Base-by-base conservation (phyloP, 2,888 invertebrate species). In the Lottia gigantea region DNA sequence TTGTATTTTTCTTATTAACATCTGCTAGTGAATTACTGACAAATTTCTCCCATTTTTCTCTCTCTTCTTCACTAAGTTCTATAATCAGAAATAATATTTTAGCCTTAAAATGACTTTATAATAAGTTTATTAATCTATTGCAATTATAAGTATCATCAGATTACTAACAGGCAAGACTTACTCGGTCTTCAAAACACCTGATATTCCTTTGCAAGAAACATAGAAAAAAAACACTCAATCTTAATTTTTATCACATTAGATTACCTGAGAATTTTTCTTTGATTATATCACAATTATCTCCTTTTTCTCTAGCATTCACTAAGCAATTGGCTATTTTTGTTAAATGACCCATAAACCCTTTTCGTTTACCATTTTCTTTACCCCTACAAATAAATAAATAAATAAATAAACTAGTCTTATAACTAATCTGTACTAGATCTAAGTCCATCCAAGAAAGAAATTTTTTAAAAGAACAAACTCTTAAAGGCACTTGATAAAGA, bases 261-360 rank as follows among this genome's bases (percentile, higher is more conserved):
- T 74, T 73, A 87, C 88, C 88, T 77, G 82, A 78, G 62, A 88
- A 75, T 68, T 87, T 76, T 67, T 88, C 85, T 76, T 88, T 88
- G 19, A 90, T 82, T 66, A 87, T 80, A 67, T 85, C 86, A 25
- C 82, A 80, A 76, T 90, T 87, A 63, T 86, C 81, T 62, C 89
- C 88, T 73, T 88, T 89, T 76, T 89, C 89, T 71, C 85, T 75
- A 75, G 87, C 86, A 73, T 87, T 84, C 47, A 86, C 87, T 70
- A 91, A 83, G 72, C 88, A 86, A 83, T 91, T 91, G 63, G 91
- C 90, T 74, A 91, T 89, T 82, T 89, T 88, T 25, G 91, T 89
- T 82, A 92, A 88, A 89, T 92, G 92, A 8, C 92, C 92, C 92
- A 92, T 92, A 88, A 91, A 91, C 14, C 91, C 92, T 77, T 89